These are phyloP conservation scores for Bombus sibiricus DNA, from an alignment of 1,140 invertebrate genomes.

Conservation along the genomic window DNA sequence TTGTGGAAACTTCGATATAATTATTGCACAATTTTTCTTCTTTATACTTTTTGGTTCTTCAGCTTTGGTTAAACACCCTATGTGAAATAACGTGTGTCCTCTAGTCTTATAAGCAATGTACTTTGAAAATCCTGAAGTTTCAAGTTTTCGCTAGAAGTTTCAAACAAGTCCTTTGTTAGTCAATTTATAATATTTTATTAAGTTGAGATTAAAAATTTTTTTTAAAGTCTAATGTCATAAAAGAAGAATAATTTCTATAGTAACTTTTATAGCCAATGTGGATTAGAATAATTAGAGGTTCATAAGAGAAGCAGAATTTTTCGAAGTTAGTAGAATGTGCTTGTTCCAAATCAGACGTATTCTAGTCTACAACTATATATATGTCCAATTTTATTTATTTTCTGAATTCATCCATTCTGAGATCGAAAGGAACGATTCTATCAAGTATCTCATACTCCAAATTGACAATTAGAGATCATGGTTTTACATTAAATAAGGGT, in stretches of 20 bases:
- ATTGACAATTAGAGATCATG: neutral
- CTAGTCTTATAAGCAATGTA: neutral
- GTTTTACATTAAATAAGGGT: neutral
- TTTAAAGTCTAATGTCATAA: neutral
- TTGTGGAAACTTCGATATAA: neutral
- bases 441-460: neutral
- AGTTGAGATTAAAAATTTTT: neutral
- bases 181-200: neutral
- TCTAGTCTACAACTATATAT: too few relatives aligned
- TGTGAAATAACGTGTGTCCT: neutral
- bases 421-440: neutral
- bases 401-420: neutral
- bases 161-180: neutral
- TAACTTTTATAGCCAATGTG: neutral
- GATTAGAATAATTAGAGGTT: too few relatives aligned
- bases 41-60: neutral
- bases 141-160: neutral
- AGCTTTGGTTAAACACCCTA: too few relatives aligned
- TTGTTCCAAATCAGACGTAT: too few relatives aligned
- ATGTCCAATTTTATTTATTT: neutral
- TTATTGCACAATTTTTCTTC: neutral
- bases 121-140: neutral
- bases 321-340: too few relatives aligned
- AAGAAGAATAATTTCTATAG: neutral
- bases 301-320: too few relatives aligned